These are phyloP conservation scores for Bothrops jararaca DNA, from an alignment of 2,113 vertebrate genomes.

Conservation along the genomic window DNA sequence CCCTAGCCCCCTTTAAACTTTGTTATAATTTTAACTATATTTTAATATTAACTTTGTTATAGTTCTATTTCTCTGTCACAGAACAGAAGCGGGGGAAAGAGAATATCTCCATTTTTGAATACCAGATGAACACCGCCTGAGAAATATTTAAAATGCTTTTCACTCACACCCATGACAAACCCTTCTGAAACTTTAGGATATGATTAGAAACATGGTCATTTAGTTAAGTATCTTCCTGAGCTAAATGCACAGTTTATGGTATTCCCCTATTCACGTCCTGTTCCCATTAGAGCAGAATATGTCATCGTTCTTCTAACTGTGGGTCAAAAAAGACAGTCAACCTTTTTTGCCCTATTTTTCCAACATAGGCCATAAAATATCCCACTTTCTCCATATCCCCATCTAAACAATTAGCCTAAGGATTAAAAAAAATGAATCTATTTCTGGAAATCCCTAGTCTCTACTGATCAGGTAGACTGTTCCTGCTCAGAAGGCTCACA, in stretches of 20 bases:
- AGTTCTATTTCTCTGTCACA: neutral
- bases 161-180: neutral
- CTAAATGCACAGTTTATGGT: neutral
- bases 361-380: neutral
- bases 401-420: neutral
- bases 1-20: neutral
- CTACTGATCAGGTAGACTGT: neutral
- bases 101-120: neutral
- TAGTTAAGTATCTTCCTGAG: neutral
- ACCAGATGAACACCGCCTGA: neutral
- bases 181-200: neutral
- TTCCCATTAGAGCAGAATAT: neutral
- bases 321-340: neutral
- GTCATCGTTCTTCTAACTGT: neutral
- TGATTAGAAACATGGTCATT: constrained; percentile 23
- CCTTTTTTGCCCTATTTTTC: neutral
- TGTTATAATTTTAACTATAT: neutral
- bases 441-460: neutral
- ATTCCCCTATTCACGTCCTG: neutral
- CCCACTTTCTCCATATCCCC: neutral
- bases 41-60: neutral
- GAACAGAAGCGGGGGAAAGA: neutral
- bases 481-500: neutral
- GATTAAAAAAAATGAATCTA: neutral
- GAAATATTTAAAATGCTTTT: neutral